Percentiles rank a stretch among this genome's conserved stretches.
Evolutionary conservation across 2,888 invertebrate genomes (phyloP).

Genomic region (Diploptera punctata): DNA sequence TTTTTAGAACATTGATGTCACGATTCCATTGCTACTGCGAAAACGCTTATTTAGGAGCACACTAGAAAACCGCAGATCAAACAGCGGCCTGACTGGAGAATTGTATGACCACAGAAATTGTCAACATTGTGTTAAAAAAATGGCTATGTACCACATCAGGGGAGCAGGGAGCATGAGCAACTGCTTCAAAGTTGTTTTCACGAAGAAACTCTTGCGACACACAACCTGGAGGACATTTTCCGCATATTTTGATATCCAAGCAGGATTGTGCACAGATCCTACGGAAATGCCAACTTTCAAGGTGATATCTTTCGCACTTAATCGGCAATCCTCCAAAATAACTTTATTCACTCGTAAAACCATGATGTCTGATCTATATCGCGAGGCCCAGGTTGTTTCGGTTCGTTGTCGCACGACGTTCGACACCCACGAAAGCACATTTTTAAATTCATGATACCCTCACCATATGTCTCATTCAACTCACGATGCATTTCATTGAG

Average conservation of each 20-base stretch:
- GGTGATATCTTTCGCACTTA: background rate
- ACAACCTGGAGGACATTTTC: background rate
- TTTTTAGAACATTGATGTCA: too few relatives aligned
- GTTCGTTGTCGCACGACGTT: background rate
- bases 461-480: too few relatives aligned
- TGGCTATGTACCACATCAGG: background rate
- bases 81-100: background rate
- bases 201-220: background rate
- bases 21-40: too few relatives aligned
- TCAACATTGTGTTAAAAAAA: too few relatives aligned
- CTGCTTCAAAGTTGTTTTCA: background rate
- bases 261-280: constrained; percentile 4
- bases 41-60: too few relatives aligned
- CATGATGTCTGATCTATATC: too few relatives aligned
- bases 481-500: too few relatives aligned
- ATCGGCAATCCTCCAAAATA: background rate
- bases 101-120: too few relatives aligned
- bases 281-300: background rate
- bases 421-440: too few relatives aligned
- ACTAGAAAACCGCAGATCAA: background rate
- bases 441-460: too few relatives aligned
- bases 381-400: too few relatives aligned
- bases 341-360: too few relatives aligned
- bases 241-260: background rate
- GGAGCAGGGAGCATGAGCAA: background rate